Percentiles rank a stretch among this genome's conserved stretches.
These are phyloP conservation scores for Poecilia gillii DNA, from an alignment of 2,797 vertebrate genomes.

Conservation along the genomic window DNA sequence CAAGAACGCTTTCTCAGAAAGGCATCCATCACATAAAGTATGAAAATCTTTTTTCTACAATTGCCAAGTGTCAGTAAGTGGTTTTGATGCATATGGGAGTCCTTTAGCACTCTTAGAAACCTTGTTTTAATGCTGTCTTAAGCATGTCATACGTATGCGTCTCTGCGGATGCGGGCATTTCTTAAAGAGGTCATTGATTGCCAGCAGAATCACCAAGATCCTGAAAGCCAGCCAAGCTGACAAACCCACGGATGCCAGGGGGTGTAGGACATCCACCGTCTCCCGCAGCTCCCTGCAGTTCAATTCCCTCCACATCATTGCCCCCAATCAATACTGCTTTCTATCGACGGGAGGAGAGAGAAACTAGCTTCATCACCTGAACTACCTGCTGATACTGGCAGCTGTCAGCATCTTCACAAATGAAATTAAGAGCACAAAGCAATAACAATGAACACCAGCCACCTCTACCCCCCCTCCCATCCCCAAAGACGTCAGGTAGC, in stretches of 20 bases:
- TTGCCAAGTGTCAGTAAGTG: conserved; percentile 59
- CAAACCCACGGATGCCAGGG: conserved; percentile 41
- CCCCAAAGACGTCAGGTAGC: conserved; percentile 7
- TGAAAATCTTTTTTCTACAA: conserved; percentile 51
- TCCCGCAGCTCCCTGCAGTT: conserved; percentile 48
- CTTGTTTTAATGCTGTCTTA: conserved; percentile 60
- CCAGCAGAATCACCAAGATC: conserved; percentile 47
- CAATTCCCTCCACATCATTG: conserved; percentile 58
- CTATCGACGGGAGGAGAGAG: conserved; percentile 55
- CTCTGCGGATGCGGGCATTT: conserved; percentile 55
- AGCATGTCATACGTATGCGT: conserved; percentile 56
- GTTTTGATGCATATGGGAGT: conserved; percentile 56
- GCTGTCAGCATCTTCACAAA: conserved; percentile 39
- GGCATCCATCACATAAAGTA: conserved; percentile 58
- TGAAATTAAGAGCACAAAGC: conserved; percentile 31
- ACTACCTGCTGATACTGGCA: conserved; percentile 52
- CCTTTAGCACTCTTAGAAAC: conserved; percentile 54
- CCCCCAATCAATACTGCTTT: conserved; percentile 57
- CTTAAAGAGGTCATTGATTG: conserved; percentile 72
- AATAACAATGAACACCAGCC: conserved; percentile 15
- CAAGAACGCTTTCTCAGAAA: conserved; percentile 50
- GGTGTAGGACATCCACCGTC: conserved; percentile 44
- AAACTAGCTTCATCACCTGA: conserved; percentile 49
- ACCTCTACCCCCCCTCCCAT: too few relatives aligned
- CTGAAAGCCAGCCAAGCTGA: conserved; percentile 61